phyloP scores from a whole-genome alignment of 2,113 vertebrate species.

The Indicator maculatus region DNA sequence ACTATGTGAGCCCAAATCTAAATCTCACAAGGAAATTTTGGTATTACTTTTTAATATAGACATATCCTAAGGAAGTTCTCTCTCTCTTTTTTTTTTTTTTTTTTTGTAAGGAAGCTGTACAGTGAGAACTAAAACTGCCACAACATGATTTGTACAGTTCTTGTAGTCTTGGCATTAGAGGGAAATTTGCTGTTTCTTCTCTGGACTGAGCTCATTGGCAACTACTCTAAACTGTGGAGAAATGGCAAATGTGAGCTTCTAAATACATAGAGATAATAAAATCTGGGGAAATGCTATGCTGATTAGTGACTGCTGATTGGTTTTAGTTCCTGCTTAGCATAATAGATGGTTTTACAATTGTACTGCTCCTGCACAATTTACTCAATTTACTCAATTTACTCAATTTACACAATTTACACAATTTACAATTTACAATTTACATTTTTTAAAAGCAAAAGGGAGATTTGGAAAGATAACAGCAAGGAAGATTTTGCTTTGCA shows the following conservation, averaged over 20 bases:
- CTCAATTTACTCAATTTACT: too few species aligned
- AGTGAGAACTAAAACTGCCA: background rate
- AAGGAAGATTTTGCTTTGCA: too few species aligned
- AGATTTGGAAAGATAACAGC: background rate
- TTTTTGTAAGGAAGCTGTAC: background rate
- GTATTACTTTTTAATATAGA: slow-evolving; percentile 13
- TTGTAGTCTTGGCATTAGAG: background rate
- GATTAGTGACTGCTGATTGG: background rate
- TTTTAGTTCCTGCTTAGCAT: background rate
- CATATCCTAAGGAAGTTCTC: background rate
- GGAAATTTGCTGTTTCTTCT: background rate
- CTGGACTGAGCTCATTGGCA: background rate
- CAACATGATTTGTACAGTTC: background rate
- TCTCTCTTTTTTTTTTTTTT: background rate
- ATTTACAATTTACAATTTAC: too few species aligned
- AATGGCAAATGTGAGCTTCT: background rate
- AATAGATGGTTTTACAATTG: background rate
- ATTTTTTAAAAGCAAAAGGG: background rate
- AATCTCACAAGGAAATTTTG: slow-evolving; percentile 1
- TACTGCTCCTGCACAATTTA: background rate
- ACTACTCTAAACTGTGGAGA: background rate
- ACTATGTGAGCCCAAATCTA: background rate
- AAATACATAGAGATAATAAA: background rate
- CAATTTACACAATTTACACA: too few species aligned
- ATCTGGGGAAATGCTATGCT: background rate